These are phyloP conservation scores for Anastrepha ludens DNA, from an alignment of 1,140 invertebrate genomes.

Conservation along the genomic window DNA sequence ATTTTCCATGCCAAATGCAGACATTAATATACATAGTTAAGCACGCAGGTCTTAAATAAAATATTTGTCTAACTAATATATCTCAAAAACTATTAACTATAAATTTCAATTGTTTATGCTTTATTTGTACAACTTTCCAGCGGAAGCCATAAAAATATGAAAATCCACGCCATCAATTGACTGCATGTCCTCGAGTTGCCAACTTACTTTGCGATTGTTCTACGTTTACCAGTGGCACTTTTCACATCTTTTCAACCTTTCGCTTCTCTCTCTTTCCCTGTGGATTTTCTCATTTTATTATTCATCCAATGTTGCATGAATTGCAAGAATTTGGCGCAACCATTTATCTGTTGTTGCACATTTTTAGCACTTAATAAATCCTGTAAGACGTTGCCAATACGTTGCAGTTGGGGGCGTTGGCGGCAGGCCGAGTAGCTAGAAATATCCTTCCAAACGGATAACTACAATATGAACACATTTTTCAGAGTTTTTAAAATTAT, in stretches of 20 bases:
- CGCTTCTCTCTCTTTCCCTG: neutral
- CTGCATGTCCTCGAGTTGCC: neutral
- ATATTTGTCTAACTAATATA: too few species aligned
- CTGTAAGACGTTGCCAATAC: slow-evolving; percentile 42
- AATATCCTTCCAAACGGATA: slow-evolving; percentile 39
- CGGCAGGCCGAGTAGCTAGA: neutral
- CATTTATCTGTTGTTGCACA: slow-evolving; percentile 44
- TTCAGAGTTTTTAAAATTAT: slow-evolving; percentile 17
- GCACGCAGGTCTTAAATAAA: too few species aligned
- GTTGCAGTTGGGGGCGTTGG: neutral
- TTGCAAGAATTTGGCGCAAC: slow-evolving; percentile 13
- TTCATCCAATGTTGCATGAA: slow-evolving; percentile 6
- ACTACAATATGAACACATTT: slow-evolving; percentile 44
- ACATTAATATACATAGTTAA: too few species aligned
- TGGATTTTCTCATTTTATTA: neutral
- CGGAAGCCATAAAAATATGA: neutral
- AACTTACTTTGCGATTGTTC: neutral
- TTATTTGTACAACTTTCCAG: neutral
- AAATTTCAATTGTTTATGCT: neutral
- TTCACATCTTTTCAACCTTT: neutral
- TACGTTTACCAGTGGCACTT: neutral
- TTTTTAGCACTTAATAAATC: slow-evolving; percentile 53
- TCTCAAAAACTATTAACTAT: neutral
- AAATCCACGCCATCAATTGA: neutral
- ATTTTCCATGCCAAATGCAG: too few species aligned